Conservation (phyloP, 2,888 invertebrate genomes). For the Xestia sexstrigata region DNA sequence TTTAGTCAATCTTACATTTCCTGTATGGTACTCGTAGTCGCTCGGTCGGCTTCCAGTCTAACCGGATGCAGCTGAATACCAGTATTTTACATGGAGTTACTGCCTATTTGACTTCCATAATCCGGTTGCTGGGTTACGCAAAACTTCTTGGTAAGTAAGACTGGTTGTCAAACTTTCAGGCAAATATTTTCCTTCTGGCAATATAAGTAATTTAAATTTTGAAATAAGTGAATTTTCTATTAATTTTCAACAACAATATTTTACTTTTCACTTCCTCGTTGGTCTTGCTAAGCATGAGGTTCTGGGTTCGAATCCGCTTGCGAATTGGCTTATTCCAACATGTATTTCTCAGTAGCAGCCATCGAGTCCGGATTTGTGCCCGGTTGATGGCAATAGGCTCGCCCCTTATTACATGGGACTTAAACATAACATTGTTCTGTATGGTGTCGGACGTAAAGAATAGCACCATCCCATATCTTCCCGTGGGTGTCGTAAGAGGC, state of each 20-base stretch:
- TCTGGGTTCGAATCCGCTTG: too few relatives aligned
- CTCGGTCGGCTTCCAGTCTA: neutral
- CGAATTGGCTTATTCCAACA: too few relatives aligned
- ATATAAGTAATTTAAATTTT: neutral
- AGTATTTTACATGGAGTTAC: neutral
- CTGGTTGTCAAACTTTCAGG: neutral
- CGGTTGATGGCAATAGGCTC: too few relatives aligned
- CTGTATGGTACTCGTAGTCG: neutral
- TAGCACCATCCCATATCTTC: too few relatives aligned
- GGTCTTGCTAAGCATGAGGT: too few relatives aligned
- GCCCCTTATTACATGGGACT: too few relatives aligned
- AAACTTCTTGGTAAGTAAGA: neutral
- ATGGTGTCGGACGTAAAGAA: too few relatives aligned
- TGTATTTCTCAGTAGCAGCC: too few relatives aligned
- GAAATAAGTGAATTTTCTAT: neutral
- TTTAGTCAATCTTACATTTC: neutral
- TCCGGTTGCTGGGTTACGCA: neutral
- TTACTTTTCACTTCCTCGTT: too few relatives aligned
- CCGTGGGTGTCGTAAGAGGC: too few relatives aligned
- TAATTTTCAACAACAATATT: neutral
- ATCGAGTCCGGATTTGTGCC: too few relatives aligned
- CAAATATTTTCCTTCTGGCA: neutral
- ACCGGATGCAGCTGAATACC: neutral
- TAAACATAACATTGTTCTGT: too few relatives aligned
- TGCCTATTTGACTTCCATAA: neutral